Evolutionary conservation across 2,797 vertebrate species (phyloP).

Genomic region (Nothura maculosa): DNA sequence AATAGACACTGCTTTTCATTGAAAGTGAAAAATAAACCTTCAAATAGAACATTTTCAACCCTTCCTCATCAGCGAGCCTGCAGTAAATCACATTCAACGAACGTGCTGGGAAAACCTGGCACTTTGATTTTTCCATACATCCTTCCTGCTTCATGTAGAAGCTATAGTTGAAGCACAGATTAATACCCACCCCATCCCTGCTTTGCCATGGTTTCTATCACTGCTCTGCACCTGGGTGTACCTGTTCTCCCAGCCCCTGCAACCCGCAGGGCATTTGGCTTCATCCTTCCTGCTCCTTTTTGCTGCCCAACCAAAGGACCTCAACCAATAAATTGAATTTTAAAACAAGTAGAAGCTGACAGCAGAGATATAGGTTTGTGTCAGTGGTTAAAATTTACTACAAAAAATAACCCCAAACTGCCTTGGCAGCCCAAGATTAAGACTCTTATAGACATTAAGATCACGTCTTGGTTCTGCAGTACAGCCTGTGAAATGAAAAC

Average conservation of each 20-base stretch:
- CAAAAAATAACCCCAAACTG: slow-evolving; percentile 15
- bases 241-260: slow-evolving; percentile 29
- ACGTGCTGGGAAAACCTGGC: neutral
- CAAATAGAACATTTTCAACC: neutral
- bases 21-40: neutral
- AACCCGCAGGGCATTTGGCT: slow-evolving; percentile 7
- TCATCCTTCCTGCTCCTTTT: slow-evolving; percentile 29
- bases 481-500: neutral
- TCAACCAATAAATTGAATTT: slow-evolving; percentile 51
- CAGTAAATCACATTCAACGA: neutral
- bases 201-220: slow-evolving; percentile 21
- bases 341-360: slow-evolving; percentile 68
- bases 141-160: neutral
- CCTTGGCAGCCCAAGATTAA: neutral
- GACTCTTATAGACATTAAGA: neutral
- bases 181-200: neutral
- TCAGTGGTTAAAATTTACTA: slow-evolving; percentile 26
- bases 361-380: slow-evolving; percentile 52
- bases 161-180: neutral
- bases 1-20: neutral
- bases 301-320: slow-evolving; percentile 35
- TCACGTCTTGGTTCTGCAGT: neutral
- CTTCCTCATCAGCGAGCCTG: neutral
- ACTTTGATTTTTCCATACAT: neutral
- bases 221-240: neutral